phyloP scores from a whole-genome alignment of 2,888 invertebrate genomes.

The Morpho helenor region DNA sequence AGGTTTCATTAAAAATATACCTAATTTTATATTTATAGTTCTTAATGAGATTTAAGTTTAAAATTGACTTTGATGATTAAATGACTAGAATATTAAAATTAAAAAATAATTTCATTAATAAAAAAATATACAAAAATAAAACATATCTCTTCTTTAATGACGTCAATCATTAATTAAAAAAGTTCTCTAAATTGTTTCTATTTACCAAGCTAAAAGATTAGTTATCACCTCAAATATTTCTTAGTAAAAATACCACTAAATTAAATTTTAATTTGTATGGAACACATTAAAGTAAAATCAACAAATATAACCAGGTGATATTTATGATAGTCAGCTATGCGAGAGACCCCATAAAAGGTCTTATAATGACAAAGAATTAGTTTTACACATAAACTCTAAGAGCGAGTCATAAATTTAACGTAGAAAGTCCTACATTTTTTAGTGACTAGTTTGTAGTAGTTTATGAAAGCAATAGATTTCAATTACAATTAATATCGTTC shows the following conservation, averaged over 20 bases:
- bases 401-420: neutral
- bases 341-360: slow-evolving; percentile 49
- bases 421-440: neutral
- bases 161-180: neutral
- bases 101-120: neutral
- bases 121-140: neutral
- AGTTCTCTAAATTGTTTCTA: neutral
- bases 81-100: neutral
- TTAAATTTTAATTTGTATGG: slow-evolving; percentile 8
- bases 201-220: neutral
- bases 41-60: no score
- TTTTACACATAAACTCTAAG: slow-evolving; percentile 21
- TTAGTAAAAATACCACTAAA: slow-evolving; percentile 13
- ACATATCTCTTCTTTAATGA: neutral
- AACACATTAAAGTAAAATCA: slow-evolving; percentile 38
- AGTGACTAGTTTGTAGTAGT: neutral
- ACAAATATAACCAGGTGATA: slow-evolving; percentile 65
- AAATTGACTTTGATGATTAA: no score
- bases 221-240: neutral
- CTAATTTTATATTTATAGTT: no score
- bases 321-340: slow-evolving; percentile 60
- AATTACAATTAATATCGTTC: no score
- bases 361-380: slow-evolving; percentile 71
- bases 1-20: no score
- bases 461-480: no score